Evolutionary conservation across 2,888 invertebrate genomes (phyloP), one percentile per base, ranked within the genome.

Genomic region (Encarsia formosa): DNA sequence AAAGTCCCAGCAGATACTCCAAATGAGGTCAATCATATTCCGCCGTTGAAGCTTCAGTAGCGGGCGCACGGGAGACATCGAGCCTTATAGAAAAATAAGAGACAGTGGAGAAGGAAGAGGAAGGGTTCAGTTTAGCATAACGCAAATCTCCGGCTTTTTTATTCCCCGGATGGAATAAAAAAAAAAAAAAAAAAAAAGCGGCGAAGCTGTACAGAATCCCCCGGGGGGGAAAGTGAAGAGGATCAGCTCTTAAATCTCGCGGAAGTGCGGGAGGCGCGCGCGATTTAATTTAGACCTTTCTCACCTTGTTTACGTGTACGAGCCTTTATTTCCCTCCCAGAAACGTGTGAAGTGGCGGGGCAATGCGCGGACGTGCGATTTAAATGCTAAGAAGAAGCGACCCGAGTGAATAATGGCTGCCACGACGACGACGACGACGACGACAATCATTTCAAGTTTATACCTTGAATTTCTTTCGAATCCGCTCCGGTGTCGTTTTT

Each of bases 371-470:
- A 20, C 38, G 18, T 9, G 44, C 34, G 31, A 55, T 51, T 55
- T 55, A 48, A 55, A 55, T 55, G 55, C 45, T 51, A 55, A 51
- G 45, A 44, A 48, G 35, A 49, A 42, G 44, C 44, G 51, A 32
- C 55, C 44, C 41, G 43, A n/a, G n/a, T 51, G 55, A 55, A 55
- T 55, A 55, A 55, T 48, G 39, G 55, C 37, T 16, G 31, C 29
- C n/a, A n/a, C n/a, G n/a, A 37, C 23, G 26, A 9, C 18, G 32
- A 31, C 38, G 18, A 23, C 23, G 23, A 37, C 43, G 15, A 29
- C 47, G 50, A 54, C 50, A 47, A 54, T 54, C 50, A 26, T 50
- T 48, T 50, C 45, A 47, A 51, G 29, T 34, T 26, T 50, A n/a
- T n/a, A n/a, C n/a, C n/a, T n/a, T n/a, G n/a, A n/a, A n/a, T 49